Evolutionary conservation across 2,888 invertebrate species (phyloP), one percentile per base, ranked within the genome.

Genomic region (Archips crataeganus): DNA sequence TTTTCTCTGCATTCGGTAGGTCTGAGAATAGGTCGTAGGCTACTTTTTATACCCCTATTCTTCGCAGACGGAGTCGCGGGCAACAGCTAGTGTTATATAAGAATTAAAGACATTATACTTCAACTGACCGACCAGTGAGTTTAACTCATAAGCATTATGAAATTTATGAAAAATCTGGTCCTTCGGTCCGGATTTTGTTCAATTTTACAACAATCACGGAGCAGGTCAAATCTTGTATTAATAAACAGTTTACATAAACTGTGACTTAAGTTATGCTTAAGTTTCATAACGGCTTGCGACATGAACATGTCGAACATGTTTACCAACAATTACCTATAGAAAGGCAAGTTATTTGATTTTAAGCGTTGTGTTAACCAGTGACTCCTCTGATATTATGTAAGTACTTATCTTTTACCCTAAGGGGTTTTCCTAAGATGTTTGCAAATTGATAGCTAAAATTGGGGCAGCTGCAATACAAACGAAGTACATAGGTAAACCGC

Each of bases 281-380:
- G 39, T 73, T 73, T 68, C 72, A 57, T 67, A 73, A 68, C 57
- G 32, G 15, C 39, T 62, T 45, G 47, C 45, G 13, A 34, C 70
- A 47, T 47, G 34, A 36, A 47, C 62, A 54, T 23, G 45, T 42
- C 67, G 67, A 59, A 57, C 13, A 47, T 71, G 64, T 63, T 67
- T 62, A 59, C 68, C 62, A n/a, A 63, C 47, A 68, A 73, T 67
- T 67, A 68, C 23, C 23, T 23, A 23, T 23, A 39, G 66, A 13
- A 13, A 54, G 47, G 67, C 62, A 72, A 68, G 67, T 57, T 67
- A 39, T 72, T 36, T 42, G 42, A 42, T 9, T 42, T 62, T 67
- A 66, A 71, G 32, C 57, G 13, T 3, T 39, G 23, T 15, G 34
- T 42, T 65, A 65, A 71, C 45, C 1, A 11, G 15, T 36, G 67